Percentiles rank a stretch among this genome's conserved stretches.
Evolutionary conservation across 2,113 vertebrate species (phyloP).

Genomic region (Sinocyclocheilus anshuiensis): DNA sequence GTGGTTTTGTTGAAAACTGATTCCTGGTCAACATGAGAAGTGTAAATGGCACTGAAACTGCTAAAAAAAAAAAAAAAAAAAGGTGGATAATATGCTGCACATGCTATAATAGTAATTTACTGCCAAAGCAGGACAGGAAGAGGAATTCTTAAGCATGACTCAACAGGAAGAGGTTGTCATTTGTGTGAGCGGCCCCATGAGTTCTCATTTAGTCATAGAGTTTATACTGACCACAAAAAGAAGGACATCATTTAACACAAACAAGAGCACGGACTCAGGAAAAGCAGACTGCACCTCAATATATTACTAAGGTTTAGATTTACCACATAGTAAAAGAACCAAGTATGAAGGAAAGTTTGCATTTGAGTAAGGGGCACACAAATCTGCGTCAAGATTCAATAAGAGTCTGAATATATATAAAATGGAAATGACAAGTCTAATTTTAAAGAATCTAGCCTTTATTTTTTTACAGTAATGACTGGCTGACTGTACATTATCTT

Average conservation of each 20-base stretch:
- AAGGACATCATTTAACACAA: slow-evolving; percentile 8
- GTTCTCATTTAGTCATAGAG: slow-evolving; percentile 23
- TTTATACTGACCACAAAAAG: slow-evolving; percentile 29
- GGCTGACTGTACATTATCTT: background rate
- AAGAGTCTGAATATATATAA: background rate
- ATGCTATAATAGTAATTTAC: slow-evolving; percentile 55
- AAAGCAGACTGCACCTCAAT: background rate
- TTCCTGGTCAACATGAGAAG: background rate
- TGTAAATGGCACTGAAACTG: background rate
- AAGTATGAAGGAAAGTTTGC: background rate
- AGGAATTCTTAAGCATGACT: slow-evolving; percentile 63
- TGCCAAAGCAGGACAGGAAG: slow-evolving; percentile 56
- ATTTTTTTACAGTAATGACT: background rate
- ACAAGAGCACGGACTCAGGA: slow-evolving; percentile 27
- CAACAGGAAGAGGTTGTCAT: slow-evolving; percentile 68
- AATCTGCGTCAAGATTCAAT: background rate
- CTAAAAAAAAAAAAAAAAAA: background rate
- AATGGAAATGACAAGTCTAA: background rate
- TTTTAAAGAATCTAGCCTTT: background rate
- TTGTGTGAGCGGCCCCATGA: slow-evolving; percentile 59
- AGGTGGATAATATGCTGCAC: background rate
- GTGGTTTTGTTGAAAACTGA: slow-evolving; percentile 8
- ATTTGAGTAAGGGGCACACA: background rate
- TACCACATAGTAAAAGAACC: background rate
- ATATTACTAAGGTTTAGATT: background rate